A percentile compares a stretch with the other conserved stretches of the same genome.
phyloP scores from a whole-genome alignment of 2,797 vertebrate genomes.

The Oceanodroma leucorhoa region DNA sequence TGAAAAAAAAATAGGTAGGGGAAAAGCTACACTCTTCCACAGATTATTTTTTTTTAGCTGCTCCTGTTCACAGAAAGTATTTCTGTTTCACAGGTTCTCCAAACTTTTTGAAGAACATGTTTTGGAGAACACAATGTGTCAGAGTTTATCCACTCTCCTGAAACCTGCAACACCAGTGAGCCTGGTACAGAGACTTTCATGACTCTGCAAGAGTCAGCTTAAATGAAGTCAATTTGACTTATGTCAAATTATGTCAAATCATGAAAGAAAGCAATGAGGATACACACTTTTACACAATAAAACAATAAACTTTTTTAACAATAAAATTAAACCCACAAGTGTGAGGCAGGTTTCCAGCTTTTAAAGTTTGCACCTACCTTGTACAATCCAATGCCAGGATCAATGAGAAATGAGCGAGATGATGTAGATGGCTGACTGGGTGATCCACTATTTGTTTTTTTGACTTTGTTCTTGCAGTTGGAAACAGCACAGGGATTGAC shows the following conservation, averaged over 20 bases:
- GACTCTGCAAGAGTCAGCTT: background rate
- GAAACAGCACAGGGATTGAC: conserved; percentile 73
- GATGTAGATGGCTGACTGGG: conserved; percentile 88
- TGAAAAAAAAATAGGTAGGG: background rate
- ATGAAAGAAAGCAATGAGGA: background rate
- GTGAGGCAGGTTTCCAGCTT: background rate
- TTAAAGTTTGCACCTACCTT: conserved; percentile 80
- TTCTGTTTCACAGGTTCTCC: background rate
- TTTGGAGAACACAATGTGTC: background rate
- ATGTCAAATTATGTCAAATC: background rate
- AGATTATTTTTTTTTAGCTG: background rate
- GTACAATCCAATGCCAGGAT: conserved; percentile 92
- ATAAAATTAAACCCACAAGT: background rate
- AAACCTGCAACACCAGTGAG: background rate
- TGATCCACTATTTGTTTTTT: conserved; percentile 74
- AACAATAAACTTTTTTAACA: background rate
- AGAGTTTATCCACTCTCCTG: background rate
- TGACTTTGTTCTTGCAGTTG: conserved; percentile 83
- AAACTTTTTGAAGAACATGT: background rate
- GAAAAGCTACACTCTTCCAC: background rate
- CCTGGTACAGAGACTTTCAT: background rate
- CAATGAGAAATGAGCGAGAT: conserved; percentile 81
- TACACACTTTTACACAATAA: background rate
- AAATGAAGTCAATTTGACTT: background rate
- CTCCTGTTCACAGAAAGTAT: background rate